Conservation (phyloP, 1,140 invertebrate genomes). For the Sinonovacula constricta region DNA sequence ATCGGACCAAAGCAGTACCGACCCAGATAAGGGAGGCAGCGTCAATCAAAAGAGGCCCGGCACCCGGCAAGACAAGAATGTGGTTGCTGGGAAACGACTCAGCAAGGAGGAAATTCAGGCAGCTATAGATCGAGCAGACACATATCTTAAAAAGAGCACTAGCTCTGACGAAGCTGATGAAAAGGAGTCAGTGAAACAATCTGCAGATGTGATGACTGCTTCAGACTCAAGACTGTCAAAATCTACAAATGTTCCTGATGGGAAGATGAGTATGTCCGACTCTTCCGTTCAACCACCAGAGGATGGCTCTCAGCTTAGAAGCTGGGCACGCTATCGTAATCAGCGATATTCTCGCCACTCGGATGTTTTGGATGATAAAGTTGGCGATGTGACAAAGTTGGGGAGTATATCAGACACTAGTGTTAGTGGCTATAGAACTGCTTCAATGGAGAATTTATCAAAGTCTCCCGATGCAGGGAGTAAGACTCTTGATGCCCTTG, state of each 20-base stretch:
- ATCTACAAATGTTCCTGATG: constrained; percentile 16
- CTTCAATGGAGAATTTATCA: constrained; percentile 36
- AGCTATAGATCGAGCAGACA: constrained; percentile 68
- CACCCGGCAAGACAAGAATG: not conserved
- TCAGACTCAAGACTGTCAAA: constrained; percentile 19
- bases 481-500: constrained; percentile 21
- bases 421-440: constrained; percentile 47
- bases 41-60: not conserved
- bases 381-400: constrained; percentile 44
- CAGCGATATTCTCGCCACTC: constrained; percentile 40
- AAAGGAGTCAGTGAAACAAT: not conserved
- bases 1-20: not conserved
- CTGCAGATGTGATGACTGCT: constrained; percentile 16
- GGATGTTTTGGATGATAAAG: constrained; percentile 46
- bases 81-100: constrained; percentile 51
- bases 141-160: constrained; percentile 51
- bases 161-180: constrained; percentile 2
- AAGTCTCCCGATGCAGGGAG: constrained; percentile 5
- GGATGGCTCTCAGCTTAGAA: constrained; percentile 15
- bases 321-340: constrained; percentile 42
- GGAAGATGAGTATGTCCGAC: constrained; percentile 38
- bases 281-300: not conserved
- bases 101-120: constrained; percentile 70
- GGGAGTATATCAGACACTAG: constrained; percentile 47
- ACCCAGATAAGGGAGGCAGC: not conserved